Evolutionary conservation across 2,113 vertebrate genomes (phyloP), one percentile per base, ranked within the genome.

Genomic region (Gracilinanus agilis): DNA sequence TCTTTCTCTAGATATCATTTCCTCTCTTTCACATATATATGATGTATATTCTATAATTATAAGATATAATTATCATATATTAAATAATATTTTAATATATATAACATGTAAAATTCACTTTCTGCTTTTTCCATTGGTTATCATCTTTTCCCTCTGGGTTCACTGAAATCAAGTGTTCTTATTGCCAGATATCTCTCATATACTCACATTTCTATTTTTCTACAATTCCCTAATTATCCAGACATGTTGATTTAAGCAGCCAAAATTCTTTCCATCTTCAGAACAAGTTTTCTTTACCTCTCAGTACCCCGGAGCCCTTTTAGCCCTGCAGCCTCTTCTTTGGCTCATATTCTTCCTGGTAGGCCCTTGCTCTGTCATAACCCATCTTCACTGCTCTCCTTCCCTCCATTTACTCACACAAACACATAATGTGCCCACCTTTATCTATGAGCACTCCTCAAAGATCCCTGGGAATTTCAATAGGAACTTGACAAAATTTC

Each of bases 401-500:
- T 34, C 58, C 44, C 58, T 23, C 44, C 58, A 24, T 24, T 9
- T 9, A 21, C n/a, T 34, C n/a, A 40, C 61, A n/a, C 25, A 58
- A 58, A 58, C 56, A 58, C 55, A 55, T 24, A 56, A 56, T 24
- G 40, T 6, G 1, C 12, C 93, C 93, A 99, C 99, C 99, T 99
- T 99, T 99, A 54, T 97, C 0, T 89, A 99, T n/a, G 95, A 99
- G 94, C 75, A 27, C 97, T 11, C 98, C 96, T 53, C 98, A 96
- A 54, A 98, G 98, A 92, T 98, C 92, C 29, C 96, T 21, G 0
- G 99, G 98, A 0, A 21, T 0, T 0, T 3, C 13, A 56, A 99
- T 0, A 44, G 99, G 99, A 75, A 99, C 97, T n/a, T 98, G 97
- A 95, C 98, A 98, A 91, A 99, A 99, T 53, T 98, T 89, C 21